A percentile compares a stretch with the other conserved stretches of the same genome.
Conservation (phyloP, 1,140 invertebrate species). For the Penaeus japonicus region DNA sequence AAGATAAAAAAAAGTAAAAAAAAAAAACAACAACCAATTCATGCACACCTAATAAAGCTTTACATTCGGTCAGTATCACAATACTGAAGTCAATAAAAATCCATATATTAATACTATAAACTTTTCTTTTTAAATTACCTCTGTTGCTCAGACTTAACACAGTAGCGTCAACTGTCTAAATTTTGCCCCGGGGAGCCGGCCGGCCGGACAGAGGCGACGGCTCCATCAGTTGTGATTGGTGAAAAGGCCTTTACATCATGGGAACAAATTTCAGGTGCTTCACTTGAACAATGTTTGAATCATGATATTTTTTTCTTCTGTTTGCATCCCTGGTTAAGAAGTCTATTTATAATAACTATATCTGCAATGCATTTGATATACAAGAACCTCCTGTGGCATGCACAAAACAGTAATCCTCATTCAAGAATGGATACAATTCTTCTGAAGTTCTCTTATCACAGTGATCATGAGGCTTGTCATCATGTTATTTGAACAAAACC, state of each 20-base stretch:
- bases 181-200: slow-evolving; percentile 27
- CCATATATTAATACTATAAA: slow-evolving; percentile 40
- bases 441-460: slow-evolving; percentile 50
- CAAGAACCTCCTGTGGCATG: slow-evolving; percentile 45
- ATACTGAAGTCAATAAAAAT: not conserved
- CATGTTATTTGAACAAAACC: slow-evolving; percentile 26
- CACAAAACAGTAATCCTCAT: slow-evolving; percentile 34
- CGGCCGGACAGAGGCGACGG: slow-evolving; percentile 17
- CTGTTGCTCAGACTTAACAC: slow-evolving; percentile 42
- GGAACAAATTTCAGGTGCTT: slow-evolving; percentile 37
- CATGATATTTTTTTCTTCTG: slow-evolving; percentile 28
- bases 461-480: slow-evolving; percentile 43
- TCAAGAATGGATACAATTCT: slow-evolving; percentile 47
- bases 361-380: slow-evolving; percentile 43
- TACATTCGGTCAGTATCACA: not conserved
- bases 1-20: not conserved
- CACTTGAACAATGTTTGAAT: slow-evolving; percentile 11
- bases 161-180: slow-evolving; percentile 31
- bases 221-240: slow-evolving; percentile 41
- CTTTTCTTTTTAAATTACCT: slow-evolving; percentile 36
- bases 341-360: slow-evolving; percentile 11
- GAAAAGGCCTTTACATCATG: slow-evolving; percentile 37
- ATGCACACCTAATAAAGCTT: not conserved
- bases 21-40: not conserved
- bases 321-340: slow-evolving; percentile 41